Evolutionary conservation across 2,113 vertebrate species (phyloP).

Genomic region (Nycticryphes semicollaris): DNA sequence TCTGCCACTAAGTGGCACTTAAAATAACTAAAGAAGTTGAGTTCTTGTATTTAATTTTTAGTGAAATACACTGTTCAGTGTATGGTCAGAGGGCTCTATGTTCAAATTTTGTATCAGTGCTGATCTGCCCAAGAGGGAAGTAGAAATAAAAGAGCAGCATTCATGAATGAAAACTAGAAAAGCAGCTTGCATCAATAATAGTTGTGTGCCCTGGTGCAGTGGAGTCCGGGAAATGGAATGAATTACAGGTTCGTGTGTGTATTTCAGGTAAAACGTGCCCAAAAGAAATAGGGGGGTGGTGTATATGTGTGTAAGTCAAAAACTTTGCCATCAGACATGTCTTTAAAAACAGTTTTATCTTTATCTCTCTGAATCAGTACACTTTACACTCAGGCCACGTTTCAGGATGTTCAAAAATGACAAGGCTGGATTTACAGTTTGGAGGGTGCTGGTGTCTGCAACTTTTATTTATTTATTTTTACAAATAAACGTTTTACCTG

Average conservation of each 20-base stretch:
- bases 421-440: not conserved
- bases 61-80: not conserved
- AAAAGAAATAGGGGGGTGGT: not conserved
- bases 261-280: not conserved
- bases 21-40: not conserved
- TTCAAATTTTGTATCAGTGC: not conserved
- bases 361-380: not conserved
- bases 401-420: not conserved
- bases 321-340: not conserved
- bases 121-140: not conserved
- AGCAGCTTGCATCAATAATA: not conserved
- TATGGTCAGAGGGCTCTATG: not conserved
- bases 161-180: not conserved
- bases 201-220: not conserved
- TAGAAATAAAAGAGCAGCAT: not conserved
- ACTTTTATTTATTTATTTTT: not conserved
- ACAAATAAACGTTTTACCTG: not conserved
- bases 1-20: not conserved
- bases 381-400: not conserved
- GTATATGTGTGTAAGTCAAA: not conserved
- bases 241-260: not conserved
- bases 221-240: not conserved
- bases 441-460: not conserved
- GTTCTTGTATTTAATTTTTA: not conserved
- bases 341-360: not conserved